Conservation (phyloP, 2,888 invertebrate species). For the Hypselothyrea guttata region DNA sequence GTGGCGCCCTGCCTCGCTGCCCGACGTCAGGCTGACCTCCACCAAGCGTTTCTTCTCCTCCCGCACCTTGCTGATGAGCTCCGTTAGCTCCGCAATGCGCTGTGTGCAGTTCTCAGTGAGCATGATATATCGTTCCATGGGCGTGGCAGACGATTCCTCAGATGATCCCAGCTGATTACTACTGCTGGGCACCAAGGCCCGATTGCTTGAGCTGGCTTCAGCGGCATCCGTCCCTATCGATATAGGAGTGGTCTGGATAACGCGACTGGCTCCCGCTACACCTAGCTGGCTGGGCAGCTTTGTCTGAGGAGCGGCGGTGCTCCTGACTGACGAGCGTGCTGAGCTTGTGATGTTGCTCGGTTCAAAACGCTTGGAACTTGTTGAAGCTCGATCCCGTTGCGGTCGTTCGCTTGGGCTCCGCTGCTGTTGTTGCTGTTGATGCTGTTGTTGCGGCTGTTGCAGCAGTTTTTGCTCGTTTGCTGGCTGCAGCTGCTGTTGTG, state of each 20-base stretch:
- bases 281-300: neutral
- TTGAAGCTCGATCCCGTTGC: conserved; percentile 8
- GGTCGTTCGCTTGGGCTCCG: neutral
- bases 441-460: neutral
- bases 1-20: conserved; percentile 77
- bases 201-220: neutral
- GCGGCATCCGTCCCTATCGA: no score
- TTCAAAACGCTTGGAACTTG: conserved; percentile 5
- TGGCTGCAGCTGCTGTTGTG: neutral
- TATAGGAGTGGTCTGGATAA: no score
- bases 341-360: neutral
- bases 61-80: conserved; percentile 85
- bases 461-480: neutral
- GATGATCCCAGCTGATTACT: neutral
- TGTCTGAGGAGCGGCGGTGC: no score
- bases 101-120: conserved; percentile 84
- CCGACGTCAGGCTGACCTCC: conserved; percentile 81
- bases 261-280: neutral
- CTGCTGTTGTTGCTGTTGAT: neutral
- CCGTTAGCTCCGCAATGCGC: conserved; percentile 84
- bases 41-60: conserved; percentile 84
- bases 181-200: neutral
- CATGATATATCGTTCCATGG: conserved; percentile 82
- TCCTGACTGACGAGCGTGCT: neutral
- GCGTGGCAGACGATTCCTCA: conserved; percentile 15